phyloP scores from a whole-genome alignment of 2,797 vertebrate species.

The Peromyscus aztecus region DNA sequence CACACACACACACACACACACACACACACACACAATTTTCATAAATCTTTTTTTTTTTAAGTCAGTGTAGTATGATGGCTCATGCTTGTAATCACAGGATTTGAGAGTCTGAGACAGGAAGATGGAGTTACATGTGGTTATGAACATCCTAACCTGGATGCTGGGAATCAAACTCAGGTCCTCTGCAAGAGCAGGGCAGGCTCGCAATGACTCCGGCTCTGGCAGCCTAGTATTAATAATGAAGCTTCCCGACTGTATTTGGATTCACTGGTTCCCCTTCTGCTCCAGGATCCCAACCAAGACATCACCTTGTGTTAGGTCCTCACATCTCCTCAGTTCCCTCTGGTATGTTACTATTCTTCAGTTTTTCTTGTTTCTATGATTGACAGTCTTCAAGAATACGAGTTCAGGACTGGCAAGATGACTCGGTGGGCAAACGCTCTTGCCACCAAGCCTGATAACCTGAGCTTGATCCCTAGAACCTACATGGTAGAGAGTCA shows the following conservation, averaged over 20 bases:
- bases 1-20: background rate
- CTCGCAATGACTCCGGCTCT: background rate
- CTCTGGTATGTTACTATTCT: background rate
- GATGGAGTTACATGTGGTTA: background rate
- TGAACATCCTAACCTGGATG: background rate
- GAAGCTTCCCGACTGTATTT: background rate
- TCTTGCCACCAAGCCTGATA: background rate
- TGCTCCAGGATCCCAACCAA: background rate
- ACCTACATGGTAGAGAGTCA: background rate
- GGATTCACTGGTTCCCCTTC: background rate
- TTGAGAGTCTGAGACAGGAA: background rate
- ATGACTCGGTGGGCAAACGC: background rate
- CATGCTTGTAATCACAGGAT: background rate
- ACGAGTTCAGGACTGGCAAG: background rate
- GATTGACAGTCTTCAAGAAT: background rate
- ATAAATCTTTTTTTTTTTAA: background rate
- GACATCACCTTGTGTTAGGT: background rate
- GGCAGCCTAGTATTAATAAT: background rate
- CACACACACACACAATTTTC: no score
- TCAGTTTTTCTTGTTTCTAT: background rate
- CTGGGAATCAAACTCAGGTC: background rate
- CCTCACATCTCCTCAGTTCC: background rate
- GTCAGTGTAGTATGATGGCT: background rate
- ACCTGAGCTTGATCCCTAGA: background rate
- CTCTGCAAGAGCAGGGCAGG: background rate